Conservation (phyloP, 2,797 vertebrate genomes). For the Takifugu rubripes region DNA sequence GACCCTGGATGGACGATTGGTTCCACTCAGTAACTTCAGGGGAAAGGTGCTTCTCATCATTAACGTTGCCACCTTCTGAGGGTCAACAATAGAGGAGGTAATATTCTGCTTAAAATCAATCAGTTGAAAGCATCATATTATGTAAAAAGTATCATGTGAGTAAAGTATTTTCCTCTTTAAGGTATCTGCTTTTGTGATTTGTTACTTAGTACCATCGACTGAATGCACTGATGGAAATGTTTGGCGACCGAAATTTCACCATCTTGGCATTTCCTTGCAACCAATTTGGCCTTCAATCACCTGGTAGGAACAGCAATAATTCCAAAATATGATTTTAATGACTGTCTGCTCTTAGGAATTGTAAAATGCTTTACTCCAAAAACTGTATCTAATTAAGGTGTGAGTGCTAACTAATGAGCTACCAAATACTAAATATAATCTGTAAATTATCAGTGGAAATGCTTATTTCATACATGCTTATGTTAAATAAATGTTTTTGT, state of each 20-base stretch:
- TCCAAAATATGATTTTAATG: constrained; percentile 5
- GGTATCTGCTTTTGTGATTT: constrained; percentile 26
- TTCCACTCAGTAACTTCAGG: constrained; percentile 67
- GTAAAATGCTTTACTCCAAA: neutral
- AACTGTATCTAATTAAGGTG: too few species aligned
- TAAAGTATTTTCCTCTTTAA: constrained; percentile 17
- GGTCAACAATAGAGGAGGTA: constrained; percentile 80
- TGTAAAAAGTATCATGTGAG: constrained; percentile 4
- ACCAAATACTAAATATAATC: too few species aligned
- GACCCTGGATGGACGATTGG: constrained; percentile 68
- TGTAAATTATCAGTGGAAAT: too few species aligned
- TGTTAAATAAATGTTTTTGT: neutral
- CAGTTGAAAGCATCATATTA: constrained; percentile 13
- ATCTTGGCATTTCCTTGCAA: constrained; percentile 80
- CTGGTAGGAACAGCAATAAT: constrained; percentile 61
- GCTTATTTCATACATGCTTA: too few species aligned
- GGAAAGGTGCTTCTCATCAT: constrained; percentile 77
- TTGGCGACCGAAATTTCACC: constrained; percentile 68
- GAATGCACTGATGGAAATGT: constrained; percentile 83
- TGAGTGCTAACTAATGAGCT: too few species aligned
- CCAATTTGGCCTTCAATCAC: constrained; percentile 82
- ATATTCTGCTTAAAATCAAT: constrained; percentile 26
- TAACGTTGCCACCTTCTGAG: constrained; percentile 83
- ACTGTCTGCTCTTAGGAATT: neutral
- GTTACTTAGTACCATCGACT: constrained; percentile 72